These are phyloP conservation scores for Aselliscus stoliczkanus DNA, from an alignment of 2,797 vertebrate genomes.

Conservation along the genomic window DNA sequence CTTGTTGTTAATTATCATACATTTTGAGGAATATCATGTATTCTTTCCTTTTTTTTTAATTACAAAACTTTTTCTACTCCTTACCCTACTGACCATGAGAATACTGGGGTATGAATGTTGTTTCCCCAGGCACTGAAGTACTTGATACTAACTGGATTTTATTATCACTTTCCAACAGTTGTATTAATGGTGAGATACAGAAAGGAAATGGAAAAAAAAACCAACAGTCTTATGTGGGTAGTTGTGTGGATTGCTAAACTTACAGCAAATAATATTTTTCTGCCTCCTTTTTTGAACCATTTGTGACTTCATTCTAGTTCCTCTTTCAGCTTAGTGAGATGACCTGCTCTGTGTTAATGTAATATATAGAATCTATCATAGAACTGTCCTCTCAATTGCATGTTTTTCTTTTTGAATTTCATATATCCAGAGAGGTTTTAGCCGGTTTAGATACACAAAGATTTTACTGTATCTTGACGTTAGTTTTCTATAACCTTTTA, in stretches of 20 bases:
- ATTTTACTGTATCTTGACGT: constrained; percentile 18
- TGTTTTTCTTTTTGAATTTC: neutral
- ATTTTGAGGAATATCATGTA: neutral
- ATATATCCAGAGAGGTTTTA: neutral
- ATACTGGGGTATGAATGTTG: neutral
- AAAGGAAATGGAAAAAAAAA: neutral
- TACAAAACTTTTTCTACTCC: neutral
- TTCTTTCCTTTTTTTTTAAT: neutral
- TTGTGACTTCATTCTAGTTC: neutral
- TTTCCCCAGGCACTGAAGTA: neutral
- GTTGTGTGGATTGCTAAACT: neutral
- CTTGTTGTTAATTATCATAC: neutral
- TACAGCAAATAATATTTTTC: neutral
- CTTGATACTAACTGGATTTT: neutral
- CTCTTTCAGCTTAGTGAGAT: neutral
- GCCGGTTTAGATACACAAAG: neutral
- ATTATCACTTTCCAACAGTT: neutral
- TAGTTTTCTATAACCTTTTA: constrained; percentile 37
- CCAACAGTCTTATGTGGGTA: neutral
- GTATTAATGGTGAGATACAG: neutral
- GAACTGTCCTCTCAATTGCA: neutral
- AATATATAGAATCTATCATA: neutral
- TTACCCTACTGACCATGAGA: neutral
- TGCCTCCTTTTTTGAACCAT: neutral
- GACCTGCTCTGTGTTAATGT: neutral